A percentile compares a stretch with the other conserved stretches of the same genome.
Conservation (phyloP, 2,113 vertebrate genomes). For the Corythaixoides concolor region DNA sequence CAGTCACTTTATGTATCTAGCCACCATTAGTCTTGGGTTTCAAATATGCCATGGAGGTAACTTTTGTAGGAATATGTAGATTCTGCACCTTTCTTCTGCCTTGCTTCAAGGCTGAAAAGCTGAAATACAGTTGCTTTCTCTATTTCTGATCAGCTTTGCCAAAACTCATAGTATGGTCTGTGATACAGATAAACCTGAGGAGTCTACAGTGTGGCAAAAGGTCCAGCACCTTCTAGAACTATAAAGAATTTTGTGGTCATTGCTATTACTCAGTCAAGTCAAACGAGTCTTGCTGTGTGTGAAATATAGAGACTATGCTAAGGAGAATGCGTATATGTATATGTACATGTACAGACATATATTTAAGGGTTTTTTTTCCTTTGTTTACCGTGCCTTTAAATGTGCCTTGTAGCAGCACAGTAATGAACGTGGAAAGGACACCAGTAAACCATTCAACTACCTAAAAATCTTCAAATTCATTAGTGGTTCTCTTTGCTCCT, state of each 20-base stretch:
- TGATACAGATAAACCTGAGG: background rate
- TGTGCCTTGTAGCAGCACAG: background rate
- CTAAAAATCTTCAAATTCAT: background rate
- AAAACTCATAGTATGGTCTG: background rate
- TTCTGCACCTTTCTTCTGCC: background rate
- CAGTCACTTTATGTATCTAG: background rate
- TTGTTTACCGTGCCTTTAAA: background rate
- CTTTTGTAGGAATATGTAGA: background rate
- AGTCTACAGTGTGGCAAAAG: background rate
- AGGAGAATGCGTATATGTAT: background rate
- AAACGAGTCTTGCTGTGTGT: background rate
- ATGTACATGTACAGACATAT: background rate
- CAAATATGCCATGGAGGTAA: background rate
- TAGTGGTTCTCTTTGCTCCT: background rate
- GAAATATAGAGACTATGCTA: background rate
- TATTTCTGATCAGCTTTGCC: background rate
- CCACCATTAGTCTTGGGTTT: background rate
- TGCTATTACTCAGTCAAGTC: background rate
- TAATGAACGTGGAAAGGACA: background rate
- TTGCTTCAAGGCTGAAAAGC: background rate
- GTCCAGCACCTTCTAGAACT: background rate
- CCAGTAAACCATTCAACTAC: background rate
- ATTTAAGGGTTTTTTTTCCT: background rate
- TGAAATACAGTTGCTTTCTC: background rate
- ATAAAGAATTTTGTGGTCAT: background rate